phyloP scores from a whole-genome alignment of 2,113 vertebrate species.

The Semicossyphus pulcher region DNA sequence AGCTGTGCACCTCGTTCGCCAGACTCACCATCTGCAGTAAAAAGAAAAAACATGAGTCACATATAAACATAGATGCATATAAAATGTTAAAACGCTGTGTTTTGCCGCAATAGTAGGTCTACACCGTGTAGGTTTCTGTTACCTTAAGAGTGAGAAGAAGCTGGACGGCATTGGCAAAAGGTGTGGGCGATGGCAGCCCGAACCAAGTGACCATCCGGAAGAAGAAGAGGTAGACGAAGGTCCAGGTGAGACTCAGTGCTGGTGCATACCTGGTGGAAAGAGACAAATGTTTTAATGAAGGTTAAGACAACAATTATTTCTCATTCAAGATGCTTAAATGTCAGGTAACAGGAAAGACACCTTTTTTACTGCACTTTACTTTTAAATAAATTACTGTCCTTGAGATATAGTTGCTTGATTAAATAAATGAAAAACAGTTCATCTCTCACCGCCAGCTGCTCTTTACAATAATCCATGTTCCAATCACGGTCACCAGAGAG shows the following conservation, averaged over 20 bases:
- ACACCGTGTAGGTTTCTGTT: not conserved
- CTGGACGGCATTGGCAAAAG: slow-evolving; percentile 91
- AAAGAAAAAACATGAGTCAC: slow-evolving; percentile 5
- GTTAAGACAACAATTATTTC: not conserved
- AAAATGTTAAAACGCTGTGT: not conserved
- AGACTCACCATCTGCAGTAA: slow-evolving; percentile 90
- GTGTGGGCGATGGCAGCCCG: slow-evolving; percentile 85
- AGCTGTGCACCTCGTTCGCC: slow-evolving; percentile 88
- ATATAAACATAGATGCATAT: not conserved
- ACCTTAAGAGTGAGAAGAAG: slow-evolving; percentile 92
- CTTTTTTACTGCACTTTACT: not conserved
- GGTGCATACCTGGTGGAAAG: slow-evolving; percentile 84
- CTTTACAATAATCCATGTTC: slow-evolving; percentile 90
- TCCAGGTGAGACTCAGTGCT: slow-evolving; percentile 87
- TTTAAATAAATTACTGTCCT: not conserved
- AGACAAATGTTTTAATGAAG: not conserved
- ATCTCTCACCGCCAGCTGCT: slow-evolving; percentile 84
- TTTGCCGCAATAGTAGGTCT: not conserved
- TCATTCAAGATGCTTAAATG: not conserved
- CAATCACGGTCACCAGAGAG: slow-evolving; percentile 88
- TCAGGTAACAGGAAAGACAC: not conserved
- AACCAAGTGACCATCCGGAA: slow-evolving; percentile 86
- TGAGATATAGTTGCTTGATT: too few species aligned
- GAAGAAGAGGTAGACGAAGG: slow-evolving; percentile 92
- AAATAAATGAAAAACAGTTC: not conserved